Conservation (phyloP, 2,888 invertebrate genomes). For the Quadroppia sp. region DNA sequence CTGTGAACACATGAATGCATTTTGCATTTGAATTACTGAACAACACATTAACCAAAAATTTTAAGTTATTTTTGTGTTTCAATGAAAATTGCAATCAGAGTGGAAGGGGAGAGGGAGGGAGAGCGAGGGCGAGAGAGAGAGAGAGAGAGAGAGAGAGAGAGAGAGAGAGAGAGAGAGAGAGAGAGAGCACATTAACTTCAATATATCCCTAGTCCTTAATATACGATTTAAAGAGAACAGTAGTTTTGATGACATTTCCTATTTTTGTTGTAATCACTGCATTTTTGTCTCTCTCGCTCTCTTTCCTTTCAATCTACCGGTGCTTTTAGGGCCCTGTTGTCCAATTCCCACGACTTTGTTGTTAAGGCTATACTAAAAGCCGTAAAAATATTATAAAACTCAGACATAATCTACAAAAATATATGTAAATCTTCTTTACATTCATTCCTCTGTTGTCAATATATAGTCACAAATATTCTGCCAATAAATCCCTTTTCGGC, state of each 20-base stretch:
- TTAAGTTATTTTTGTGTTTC: not conserved
- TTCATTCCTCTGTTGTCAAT: not conserved
- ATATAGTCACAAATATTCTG: not conserved
- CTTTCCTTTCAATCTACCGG: not conserved
- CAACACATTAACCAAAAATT: not conserved
- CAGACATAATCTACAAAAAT: slow-evolving; percentile 2
- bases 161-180: not conserved
- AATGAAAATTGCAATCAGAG: not conserved
- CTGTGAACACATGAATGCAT: not conserved
- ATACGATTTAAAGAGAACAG: not conserved
- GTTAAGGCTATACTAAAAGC: not conserved
- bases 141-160: not conserved
- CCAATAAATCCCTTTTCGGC: not conserved
- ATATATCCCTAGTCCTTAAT: not conserved
- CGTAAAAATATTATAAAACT: not conserved
- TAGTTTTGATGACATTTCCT: slow-evolving; percentile 14
- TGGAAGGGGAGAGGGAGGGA: not conserved
- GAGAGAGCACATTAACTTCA: no score
- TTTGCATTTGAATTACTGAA: not conserved
- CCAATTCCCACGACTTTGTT: not conserved
- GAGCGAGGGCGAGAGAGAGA: not conserved
- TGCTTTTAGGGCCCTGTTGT: not conserved
- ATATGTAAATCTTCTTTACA: slow-evolving; percentile 25
- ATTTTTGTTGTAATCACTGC: not conserved
- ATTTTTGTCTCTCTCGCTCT: not conserved